Evolutionary conservation across 2,888 invertebrate species (phyloP).

Genomic region (Achlya flavicornis): DNA sequence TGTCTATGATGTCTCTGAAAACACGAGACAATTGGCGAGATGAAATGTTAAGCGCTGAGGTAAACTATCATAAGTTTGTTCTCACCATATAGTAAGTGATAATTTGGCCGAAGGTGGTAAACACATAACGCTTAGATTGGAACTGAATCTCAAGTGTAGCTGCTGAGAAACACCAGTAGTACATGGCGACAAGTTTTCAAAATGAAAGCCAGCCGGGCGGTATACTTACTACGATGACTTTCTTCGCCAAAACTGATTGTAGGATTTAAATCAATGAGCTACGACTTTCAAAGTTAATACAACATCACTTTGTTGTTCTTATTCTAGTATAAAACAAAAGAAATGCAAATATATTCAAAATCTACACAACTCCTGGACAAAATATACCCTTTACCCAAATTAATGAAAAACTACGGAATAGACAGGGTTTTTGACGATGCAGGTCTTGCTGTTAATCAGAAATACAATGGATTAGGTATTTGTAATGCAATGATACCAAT

Average conservation of each 20-base stretch:
- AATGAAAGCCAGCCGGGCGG: no score
- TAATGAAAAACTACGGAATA: not conserved
- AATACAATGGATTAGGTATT: not conserved
- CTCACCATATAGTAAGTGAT: no score
- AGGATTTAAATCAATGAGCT: no score
- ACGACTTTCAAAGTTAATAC: no score
- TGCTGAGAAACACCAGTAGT: no score
- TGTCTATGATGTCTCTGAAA: slow-evolving; percentile 24
- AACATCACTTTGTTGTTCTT: not conserved
- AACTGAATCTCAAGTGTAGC: no score
- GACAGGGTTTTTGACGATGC: not conserved
- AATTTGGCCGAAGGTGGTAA: no score
- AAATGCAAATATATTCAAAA: not conserved
- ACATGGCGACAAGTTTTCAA: no score
- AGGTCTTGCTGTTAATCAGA: not conserved
- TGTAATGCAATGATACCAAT: not conserved
- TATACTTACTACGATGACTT: no score
- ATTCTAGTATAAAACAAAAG: not conserved
- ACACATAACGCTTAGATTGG: no score
- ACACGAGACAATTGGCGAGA: not conserved
- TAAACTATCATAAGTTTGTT: not conserved
- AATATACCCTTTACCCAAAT: not conserved
- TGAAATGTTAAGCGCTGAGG: not conserved
- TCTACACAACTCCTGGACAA: not conserved
- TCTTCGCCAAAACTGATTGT: no score